Evolutionary conservation across 2,113 vertebrate species (phyloP).

Genomic region (Athene cunicularia): DNA sequence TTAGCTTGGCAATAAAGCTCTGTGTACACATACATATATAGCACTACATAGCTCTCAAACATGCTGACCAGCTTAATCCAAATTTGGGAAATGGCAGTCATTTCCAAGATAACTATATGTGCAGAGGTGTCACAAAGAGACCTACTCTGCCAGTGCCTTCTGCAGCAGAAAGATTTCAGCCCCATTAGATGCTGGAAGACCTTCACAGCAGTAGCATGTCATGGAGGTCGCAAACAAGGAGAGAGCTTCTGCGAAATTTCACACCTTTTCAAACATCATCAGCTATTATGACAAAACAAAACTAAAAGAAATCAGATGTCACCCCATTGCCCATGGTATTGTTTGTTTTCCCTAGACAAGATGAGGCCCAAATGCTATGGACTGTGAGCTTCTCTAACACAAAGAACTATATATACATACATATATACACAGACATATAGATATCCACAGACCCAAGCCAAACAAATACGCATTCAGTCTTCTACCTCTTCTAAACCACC

Average conservation of each 20-base stretch:
- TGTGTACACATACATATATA: not conserved
- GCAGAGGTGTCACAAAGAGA: not conserved
- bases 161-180: not conserved
- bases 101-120: not conserved
- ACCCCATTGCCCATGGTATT: not conserved
- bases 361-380: not conserved
- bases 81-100: not conserved
- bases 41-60: not conserved
- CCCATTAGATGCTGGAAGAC: not conserved
- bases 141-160: not conserved
- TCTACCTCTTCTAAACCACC: not conserved
- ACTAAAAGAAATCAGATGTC: not conserved
- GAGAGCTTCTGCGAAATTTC: not conserved
- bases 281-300: not conserved
- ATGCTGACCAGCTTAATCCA: not conserved
- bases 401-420: not conserved
- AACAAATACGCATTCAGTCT: not conserved
- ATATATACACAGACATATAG: not conserved
- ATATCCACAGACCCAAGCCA: not conserved
- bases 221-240: not conserved
- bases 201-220: rapidly evolving
- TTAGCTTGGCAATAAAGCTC: not conserved
- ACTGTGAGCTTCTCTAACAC: not conserved
- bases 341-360: not conserved
- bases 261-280: not conserved